Base-by-base conservation (phyloP, 1,140 invertebrate species). In the Penaeus indicus region DNA sequence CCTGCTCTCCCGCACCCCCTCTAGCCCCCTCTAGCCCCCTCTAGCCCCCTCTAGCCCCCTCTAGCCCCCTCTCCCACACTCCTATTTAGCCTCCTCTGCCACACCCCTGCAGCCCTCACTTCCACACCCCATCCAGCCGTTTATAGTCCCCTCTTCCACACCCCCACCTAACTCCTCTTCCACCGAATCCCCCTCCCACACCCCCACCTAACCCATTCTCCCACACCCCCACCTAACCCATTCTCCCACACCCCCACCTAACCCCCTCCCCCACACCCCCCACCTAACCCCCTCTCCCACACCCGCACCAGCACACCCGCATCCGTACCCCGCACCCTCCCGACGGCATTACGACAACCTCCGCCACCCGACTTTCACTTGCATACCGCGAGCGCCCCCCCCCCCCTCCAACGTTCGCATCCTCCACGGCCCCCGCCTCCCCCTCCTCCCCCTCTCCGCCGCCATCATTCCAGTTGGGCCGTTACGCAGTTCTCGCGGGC, bases 291-390 rank as follows among this genome's bases (percentile, higher is more conserved):
- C 21, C 25, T 42, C 79, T 11, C 18, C 32, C 42, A 0, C 25
- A 77, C 72, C 72, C 11, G 18, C 72, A 78, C 75, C 32, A 42
- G 47, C 72, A 77, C 72, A 77, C 72, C 32, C 72, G 47, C 72
- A 77, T 42, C 32, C 72, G 47, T 42, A 77, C 22, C 64, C 67
- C n/a, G 4, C 16, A 21, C 38, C 38, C 38, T 42, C 38, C 38
- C 38, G 38, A 42, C 38, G 38, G 38, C 38, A 42, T 42, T 42
- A 42, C 38, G 38, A 8, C 38, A 42, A 42, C 38, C 38, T 42
- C 38, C 38, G 38, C 38, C 38, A 42, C 38, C 38, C 38, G 38
- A 42, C 38, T 42, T 42, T 42, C 38, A 42, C 38, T 42, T 42
- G 38, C 38, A 42, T 42, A 42, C 38, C 38, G 38, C 38, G 38